A percentile compares a stretch with the other conserved stretches of the same genome.
Conservation (phyloP, 2,113 vertebrate genomes). For the Pitta sordida region DNA sequence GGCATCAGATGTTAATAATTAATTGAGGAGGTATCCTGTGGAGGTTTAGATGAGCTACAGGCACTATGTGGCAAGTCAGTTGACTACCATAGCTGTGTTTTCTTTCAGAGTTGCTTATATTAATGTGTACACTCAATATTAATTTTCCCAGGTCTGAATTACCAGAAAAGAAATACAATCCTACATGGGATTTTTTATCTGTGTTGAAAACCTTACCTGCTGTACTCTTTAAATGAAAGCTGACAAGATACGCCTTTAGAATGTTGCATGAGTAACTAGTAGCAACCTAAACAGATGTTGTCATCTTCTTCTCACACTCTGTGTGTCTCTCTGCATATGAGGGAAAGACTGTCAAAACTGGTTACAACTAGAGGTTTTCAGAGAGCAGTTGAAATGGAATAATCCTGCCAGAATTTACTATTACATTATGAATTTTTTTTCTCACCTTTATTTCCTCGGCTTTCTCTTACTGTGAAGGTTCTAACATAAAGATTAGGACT, state of each 20-base stretch:
- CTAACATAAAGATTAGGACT: background rate
- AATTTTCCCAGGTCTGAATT: background rate
- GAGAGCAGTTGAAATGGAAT: background rate
- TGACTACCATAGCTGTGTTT: slow-evolving; percentile 31
- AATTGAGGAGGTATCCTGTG: slow-evolving; percentile 65
- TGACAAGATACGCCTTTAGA: background rate
- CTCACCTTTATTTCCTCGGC: background rate
- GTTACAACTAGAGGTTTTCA: background rate
- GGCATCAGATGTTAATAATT: slow-evolving; percentile 79
- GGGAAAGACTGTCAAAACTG: background rate
- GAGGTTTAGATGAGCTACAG: slow-evolving; percentile 63
- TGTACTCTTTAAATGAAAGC: background rate
- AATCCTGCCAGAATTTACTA: background rate
- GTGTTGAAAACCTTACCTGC: background rate
- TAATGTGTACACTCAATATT: background rate
- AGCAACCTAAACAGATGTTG: background rate
- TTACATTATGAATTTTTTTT: background rate
- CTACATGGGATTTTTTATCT: background rate
- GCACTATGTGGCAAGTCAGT: slow-evolving; percentile 46
- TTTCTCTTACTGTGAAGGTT: background rate
- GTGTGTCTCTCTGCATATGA: background rate
- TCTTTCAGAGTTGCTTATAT: background rate
- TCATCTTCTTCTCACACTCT: background rate
- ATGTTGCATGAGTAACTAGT: background rate
- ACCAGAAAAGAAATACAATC: slow-evolving; percentile 1